phyloP scores from a whole-genome alignment of 2,888 invertebrate species.

The Malachius bipustulatus region DNA sequence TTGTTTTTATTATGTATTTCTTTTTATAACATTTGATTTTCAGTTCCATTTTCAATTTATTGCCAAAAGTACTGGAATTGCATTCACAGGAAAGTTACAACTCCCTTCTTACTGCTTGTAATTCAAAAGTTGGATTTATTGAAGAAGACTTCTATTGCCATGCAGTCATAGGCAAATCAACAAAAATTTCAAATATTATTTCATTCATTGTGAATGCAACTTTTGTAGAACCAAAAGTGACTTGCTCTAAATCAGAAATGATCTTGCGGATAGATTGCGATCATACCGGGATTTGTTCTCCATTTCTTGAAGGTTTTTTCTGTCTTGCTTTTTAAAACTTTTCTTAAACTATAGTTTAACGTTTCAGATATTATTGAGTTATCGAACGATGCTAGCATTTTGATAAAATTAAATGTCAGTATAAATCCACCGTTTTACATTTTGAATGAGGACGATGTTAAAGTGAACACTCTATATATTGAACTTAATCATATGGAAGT shows the following conservation, averaged over 20 bases:
- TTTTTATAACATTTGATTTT: no score
- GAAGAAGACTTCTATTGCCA: constrained; percentile 3
- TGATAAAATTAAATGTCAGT: neutral
- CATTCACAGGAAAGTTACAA: no score
- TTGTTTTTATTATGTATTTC: no score
- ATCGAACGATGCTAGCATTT: neutral
- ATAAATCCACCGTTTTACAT: neutral
- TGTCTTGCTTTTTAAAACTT: neutral
- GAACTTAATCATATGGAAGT: neutral
- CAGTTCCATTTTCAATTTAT: no score
- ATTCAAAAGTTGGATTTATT: neutral
- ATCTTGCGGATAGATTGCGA: neutral
- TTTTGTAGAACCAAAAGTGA: constrained; percentile 1
- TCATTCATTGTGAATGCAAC: neutral
- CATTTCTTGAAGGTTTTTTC: no score
- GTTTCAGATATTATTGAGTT: neutral
- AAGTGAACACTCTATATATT: neutral
- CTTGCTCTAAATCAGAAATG: neutral
- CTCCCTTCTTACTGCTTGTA: no score
- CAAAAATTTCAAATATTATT: neutral
- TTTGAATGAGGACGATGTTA: neutral
- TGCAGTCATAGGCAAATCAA: neutral
- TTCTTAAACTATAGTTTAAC: no score
- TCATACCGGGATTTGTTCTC: no score
- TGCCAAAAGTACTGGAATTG: no score